These are phyloP conservation scores for Hydropsyche betteni DNA, from an alignment of 2,888 invertebrate species.

Conservation along the genomic window DNA sequence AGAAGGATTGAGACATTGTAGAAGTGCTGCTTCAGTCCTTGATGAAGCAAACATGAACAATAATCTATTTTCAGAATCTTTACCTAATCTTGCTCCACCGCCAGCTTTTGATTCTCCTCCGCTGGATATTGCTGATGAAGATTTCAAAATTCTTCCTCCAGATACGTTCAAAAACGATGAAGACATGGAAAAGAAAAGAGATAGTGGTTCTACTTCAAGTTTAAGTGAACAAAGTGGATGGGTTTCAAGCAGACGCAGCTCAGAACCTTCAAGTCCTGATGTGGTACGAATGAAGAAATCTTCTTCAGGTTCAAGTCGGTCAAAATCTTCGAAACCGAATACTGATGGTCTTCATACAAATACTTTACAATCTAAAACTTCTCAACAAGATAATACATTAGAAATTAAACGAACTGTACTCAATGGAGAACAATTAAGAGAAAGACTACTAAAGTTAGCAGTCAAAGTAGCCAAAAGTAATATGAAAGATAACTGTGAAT, in stretches of 20 bases:
- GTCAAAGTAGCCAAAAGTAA: constrained; percentile 63
- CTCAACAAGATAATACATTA: constrained; percentile 51
- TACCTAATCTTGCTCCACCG: constrained; percentile 76
- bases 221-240: constrained; percentile 87
- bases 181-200: constrained; percentile 57
- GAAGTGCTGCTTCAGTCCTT: constrained; percentile 67
- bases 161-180: constrained; percentile 64
- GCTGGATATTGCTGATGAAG: constrained; percentile 64
- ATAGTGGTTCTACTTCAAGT: constrained; percentile 71
- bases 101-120: constrained; percentile 69
- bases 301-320: constrained; percentile 65
- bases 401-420: constrained; percentile 65
- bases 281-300: constrained; percentile 54
- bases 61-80: constrained; percentile 72
- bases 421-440: constrained; percentile 73
- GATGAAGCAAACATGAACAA: constrained; percentile 67
- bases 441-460: constrained; percentile 72
- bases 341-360: constrained; percentile 50
- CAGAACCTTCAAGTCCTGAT: constrained; percentile 72
- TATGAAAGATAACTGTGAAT: constrained; percentile 63
- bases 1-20: constrained; percentile 65
- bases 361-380: constrained; percentile 53
- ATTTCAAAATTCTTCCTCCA: constrained; percentile 65
- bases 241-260: constrained; percentile 81
- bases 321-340: constrained; percentile 61